phyloP scores from a whole-genome alignment of 2,888 invertebrate species.

The Xylophagus ater region DNA sequence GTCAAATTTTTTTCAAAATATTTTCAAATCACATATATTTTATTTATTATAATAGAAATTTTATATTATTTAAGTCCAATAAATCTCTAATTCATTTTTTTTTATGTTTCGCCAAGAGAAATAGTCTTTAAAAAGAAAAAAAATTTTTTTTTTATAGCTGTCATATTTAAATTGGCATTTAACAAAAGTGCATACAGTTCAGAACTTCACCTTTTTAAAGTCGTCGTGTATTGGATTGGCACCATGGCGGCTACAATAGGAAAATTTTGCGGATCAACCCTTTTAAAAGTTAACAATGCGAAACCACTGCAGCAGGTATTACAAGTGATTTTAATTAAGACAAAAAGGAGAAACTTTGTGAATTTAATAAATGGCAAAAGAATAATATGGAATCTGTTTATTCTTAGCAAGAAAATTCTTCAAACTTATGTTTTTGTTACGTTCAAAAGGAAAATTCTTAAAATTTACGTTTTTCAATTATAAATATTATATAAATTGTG shows the following conservation, averaged over 20 bases:
- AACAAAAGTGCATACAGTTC: neutral
- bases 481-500: neutral
- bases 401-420: too few species aligned
- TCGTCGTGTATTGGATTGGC: conserved; percentile 29
- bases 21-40: too few species aligned
- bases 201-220: conserved; percentile 26
- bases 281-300: conserved; percentile 63
- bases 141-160: neutral
- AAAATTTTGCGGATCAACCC: conserved; percentile 73
- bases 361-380: too few species aligned
- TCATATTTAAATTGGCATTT: conserved; percentile 2
- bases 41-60: too few species aligned
- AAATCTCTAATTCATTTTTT: too few species aligned
- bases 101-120: too few species aligned
- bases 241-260: conserved; percentile 83
- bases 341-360: conserved; percentile 3
- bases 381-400: too few species aligned
- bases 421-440: too few species aligned
- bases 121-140: conserved; percentile 2
- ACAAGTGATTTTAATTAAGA: conserved; percentile 1
- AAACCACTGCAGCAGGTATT: conserved; percentile 56
- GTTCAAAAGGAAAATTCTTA: too few species aligned
- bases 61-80: too few species aligned
- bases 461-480: too few species aligned
- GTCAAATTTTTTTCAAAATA: too few species aligned